These are phyloP conservation scores for Ia io DNA, from an alignment of 2,113 vertebrate species.

Conservation along the genomic window DNA sequence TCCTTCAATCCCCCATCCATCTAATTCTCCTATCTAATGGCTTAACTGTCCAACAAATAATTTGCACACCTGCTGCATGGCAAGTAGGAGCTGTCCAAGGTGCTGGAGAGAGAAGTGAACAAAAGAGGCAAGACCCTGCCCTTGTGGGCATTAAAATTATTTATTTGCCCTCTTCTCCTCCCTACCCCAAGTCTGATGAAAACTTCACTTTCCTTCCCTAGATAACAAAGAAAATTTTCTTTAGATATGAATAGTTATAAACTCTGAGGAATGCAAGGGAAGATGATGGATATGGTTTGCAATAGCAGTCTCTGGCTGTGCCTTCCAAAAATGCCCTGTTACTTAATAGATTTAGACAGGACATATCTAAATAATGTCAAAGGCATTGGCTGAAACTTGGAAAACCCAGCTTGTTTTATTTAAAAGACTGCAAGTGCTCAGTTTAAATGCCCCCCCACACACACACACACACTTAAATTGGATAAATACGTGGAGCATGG, in stretches of 20 bases:
- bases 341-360: background rate
- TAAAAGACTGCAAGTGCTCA: background rate
- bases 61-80: rapidly evolving
- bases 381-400: background rate
- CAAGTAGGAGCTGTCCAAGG: background rate
- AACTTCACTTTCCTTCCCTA: background rate
- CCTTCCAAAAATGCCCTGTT: background rate
- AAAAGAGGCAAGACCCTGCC: background rate
- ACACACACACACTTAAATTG: background rate
- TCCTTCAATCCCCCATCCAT: background rate
- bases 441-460: background rate
- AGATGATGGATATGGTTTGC: background rate
- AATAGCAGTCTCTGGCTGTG: background rate
- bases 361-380: background rate
- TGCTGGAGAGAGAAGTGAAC: background rate
- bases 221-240: background rate
- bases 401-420: background rate
- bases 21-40: background rate
- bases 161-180: background rate
- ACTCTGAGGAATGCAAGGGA: background rate
- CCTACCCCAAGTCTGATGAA: background rate
- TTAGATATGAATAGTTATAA: background rate
- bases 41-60: background rate
- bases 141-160: background rate
- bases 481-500: background rate